phyloP scores from a whole-genome alignment of 1,140 invertebrate species.

The Sycobia sp. region DNA sequence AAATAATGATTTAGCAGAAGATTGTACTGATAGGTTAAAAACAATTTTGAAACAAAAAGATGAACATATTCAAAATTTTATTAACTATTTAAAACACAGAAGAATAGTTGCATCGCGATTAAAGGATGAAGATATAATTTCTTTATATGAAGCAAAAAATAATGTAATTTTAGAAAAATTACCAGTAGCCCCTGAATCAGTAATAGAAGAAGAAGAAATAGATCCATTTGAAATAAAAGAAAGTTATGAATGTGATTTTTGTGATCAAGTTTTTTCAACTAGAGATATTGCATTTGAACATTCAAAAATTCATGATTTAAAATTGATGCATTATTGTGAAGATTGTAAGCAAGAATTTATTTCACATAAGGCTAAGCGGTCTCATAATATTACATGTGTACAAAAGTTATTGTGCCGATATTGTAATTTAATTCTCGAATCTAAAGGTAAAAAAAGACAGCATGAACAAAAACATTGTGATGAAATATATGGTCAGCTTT shows the following conservation, averaged over 20 bases:
- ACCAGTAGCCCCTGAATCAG: slow-evolving; percentile 8
- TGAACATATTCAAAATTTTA: slow-evolving; percentile 49
- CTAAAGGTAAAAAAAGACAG: slow-evolving; percentile 57
- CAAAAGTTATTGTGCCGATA: slow-evolving; percentile 56
- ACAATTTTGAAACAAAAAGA: slow-evolving; percentile 34
- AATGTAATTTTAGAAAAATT: slow-evolving; percentile 38
- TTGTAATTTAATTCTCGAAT: slow-evolving; percentile 50
- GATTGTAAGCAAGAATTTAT: slow-evolving; percentile 56
- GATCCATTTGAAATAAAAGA: slow-evolving; percentile 40
- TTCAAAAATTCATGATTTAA: slow-evolving; percentile 53
- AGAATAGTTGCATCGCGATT: slow-evolving; percentile 53
- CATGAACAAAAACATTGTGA: slow-evolving; percentile 61
- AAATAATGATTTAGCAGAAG: slow-evolving; percentile 24
- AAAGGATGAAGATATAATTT: slow-evolving; percentile 54
- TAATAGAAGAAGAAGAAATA: slow-evolving; percentile 3
- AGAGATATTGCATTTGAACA: slow-evolving; percentile 53
- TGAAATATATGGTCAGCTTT: slow-evolving; percentile 52
- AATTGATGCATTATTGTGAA: slow-evolving; percentile 54
- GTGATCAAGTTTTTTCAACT: slow-evolving; percentile 46
- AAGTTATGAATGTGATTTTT: slow-evolving; percentile 56
- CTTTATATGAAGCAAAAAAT: slow-evolving; percentile 49
- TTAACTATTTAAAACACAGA: slow-evolving; percentile 55
- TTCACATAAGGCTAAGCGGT: slow-evolving; percentile 52
- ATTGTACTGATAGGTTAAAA: slow-evolving; percentile 18
- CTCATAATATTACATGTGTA: slow-evolving; percentile 51